A percentile compares a stretch with the other conserved stretches of the same genome.
Conservation (phyloP, 64 coral and sea anemone species). For the Trachythela sp. region DNA sequence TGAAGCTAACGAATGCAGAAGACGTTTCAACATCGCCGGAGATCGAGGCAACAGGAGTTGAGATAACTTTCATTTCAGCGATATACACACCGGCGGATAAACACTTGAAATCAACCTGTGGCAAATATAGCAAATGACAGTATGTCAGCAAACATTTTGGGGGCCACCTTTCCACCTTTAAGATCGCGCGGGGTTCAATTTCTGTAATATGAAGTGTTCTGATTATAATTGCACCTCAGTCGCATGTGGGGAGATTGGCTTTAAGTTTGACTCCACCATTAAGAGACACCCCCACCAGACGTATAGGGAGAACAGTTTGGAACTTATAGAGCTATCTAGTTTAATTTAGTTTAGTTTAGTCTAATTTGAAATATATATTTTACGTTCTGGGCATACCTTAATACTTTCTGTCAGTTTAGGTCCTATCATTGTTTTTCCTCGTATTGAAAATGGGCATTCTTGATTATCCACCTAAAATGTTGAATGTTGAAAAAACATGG, state of each 20-base stretch:
- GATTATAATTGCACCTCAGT: too few species aligned
- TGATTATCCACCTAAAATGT: neutral
- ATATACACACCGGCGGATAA: neutral
- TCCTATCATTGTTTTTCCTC: neutral
- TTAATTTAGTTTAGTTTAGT: too few species aligned
- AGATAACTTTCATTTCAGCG: conserved; percentile 13
- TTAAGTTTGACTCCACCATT: too few species aligned
- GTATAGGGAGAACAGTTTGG: too few species aligned
- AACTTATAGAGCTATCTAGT: too few species aligned
- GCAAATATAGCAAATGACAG: neutral
- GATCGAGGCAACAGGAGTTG: neutral
- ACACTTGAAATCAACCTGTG: conserved; percentile 9
- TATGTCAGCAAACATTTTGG: too few species aligned
- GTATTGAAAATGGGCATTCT: neutral
- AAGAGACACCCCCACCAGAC: too few species aligned
- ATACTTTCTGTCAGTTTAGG: conserved; percentile 4
- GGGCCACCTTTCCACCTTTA: too few species aligned
- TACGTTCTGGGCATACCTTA: neutral
- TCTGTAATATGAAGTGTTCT: too few species aligned
- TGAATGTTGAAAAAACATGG: neutral
- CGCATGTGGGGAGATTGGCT: too few species aligned
- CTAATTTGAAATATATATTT: too few species aligned
- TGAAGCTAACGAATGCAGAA: neutral
- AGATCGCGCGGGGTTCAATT: too few species aligned
- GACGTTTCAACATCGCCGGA: neutral